A percentile compares a stretch with the other conserved stretches of the same genome.
phyloP scores from a whole-genome alignment of 2,113 vertebrate species.

The Sceloporus tristichus region DNA sequence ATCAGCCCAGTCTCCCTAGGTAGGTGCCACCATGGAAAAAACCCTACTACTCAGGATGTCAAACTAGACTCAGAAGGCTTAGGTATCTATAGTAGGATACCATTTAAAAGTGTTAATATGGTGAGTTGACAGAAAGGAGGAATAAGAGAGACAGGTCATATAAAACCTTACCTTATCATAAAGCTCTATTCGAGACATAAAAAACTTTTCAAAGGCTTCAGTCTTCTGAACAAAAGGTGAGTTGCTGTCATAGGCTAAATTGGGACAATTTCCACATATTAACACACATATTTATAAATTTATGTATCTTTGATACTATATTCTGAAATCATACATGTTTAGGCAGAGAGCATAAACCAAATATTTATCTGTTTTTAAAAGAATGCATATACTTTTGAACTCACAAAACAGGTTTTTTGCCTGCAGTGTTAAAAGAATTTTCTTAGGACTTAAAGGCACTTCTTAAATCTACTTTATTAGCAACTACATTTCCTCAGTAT shows the following conservation, averaged over 20 bases:
- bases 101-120: not conserved
- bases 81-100: not conserved
- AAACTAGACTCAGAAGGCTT: not conserved
- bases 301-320: not conserved
- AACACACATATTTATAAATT: not conserved
- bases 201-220: constrained; percentile 94
- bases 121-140: too few relatives aligned
- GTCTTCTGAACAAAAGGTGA: constrained; percentile 90
- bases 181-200: constrained; percentile 87
- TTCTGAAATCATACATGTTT: not conserved
- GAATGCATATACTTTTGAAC: not conserved
- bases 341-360: too few relatives aligned
- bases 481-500: not conserved
- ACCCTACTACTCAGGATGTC: not conserved
- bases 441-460: not conserved
- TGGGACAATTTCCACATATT: constrained; percentile 54
- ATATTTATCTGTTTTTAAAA: not conserved
- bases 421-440: not conserved
- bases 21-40: not conserved
- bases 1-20: not conserved
- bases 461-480: not conserved
- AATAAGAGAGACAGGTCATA: not conserved
- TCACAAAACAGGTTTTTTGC: not conserved
- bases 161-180: constrained; percentile 91
- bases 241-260: constrained; percentile 86